phyloP scores from a whole-genome alignment of 2,888 invertebrate species.

The Drosophila pseudotalamancana region DNA sequence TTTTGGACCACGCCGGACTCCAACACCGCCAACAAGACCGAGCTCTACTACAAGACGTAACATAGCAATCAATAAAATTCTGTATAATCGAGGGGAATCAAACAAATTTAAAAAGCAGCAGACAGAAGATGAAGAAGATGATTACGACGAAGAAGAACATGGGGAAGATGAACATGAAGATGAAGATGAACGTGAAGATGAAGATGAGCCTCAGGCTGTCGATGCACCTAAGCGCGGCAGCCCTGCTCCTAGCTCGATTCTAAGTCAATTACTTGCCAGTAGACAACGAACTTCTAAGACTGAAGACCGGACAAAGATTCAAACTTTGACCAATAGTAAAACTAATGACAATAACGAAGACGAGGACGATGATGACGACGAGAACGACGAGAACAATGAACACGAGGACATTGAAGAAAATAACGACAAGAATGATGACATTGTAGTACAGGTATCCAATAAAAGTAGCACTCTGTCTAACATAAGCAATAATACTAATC shows the following conservation, averaged over 20 bases:
- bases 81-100: slow-evolving; percentile 33
- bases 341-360: slow-evolving; percentile 9
- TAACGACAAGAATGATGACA: slow-evolving; percentile 19
- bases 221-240: slow-evolving; percentile 4
- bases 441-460: slow-evolving; percentile 40
- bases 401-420: slow-evolving; percentile 11
- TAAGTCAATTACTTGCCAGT: slow-evolving; percentile 60
- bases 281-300: slow-evolving; percentile 30
- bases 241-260: slow-evolving; percentile 34
- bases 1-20: slow-evolving; percentile 30
- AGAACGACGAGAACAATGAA: slow-evolving; percentile 21
- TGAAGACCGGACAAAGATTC: slow-evolving; percentile 15
- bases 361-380: slow-evolving; percentile 18
- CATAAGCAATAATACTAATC: slow-evolving; percentile 36
- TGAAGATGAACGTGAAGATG: slow-evolving; percentile 21
- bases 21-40: slow-evolving; percentile 25
- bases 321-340: slow-evolving; percentile 16
- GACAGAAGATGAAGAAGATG: slow-evolving; percentile 17
- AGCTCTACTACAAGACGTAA: slow-evolving; percentile 45
- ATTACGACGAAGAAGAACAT: slow-evolving; percentile 21
- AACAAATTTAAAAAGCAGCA: slow-evolving; percentile 19
- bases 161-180: slow-evolving; percentile 24
- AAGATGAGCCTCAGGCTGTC: slow-evolving; percentile 17
- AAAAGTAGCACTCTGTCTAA: slow-evolving; percentile 30
- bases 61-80: slow-evolving; percentile 50